Evolutionary conservation across 92 coral and sea anemone genomes (phyloP).

Genomic region (Parazoanthus atlanticus): DNA sequence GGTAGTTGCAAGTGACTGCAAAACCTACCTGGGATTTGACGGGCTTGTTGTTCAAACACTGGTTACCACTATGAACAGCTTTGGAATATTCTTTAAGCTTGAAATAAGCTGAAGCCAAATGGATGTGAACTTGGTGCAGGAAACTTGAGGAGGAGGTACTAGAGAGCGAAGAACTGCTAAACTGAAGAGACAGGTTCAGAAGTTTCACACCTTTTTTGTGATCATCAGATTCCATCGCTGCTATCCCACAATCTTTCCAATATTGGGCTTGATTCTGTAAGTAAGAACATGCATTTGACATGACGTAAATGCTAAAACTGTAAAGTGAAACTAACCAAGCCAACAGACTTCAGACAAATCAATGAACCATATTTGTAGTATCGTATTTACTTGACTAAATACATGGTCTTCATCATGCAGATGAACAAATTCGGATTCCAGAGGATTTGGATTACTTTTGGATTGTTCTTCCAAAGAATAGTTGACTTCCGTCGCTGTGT

Average conservation of each 20-base stretch:
- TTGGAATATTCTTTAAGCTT: conserved; percentile 56
- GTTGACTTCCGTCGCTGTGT: too few species aligned
- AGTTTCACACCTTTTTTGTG: conserved; percentile 60
- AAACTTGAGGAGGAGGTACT: conserved; percentile 46
- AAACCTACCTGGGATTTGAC: conserved; percentile 68
- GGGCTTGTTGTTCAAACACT: conserved; percentile 69
- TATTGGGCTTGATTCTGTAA: conserved; percentile 59
- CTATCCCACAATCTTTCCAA: conserved; percentile 65
- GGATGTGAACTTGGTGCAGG: conserved; percentile 61
- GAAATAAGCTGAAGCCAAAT: conserved; percentile 65
- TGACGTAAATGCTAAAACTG: neutral
- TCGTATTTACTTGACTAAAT: too few species aligned
- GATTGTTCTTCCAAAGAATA: too few species aligned
- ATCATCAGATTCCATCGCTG: conserved; percentile 46
- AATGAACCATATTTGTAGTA: too few species aligned
- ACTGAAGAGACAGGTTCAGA: conserved; percentile 62
- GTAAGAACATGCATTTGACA: neutral
- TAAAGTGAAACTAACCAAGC: too few species aligned
- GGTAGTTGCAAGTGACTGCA: neutral
- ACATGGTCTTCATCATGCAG: too few species aligned
- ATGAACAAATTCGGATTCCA: too few species aligned
- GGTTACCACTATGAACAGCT: conserved; percentile 73
- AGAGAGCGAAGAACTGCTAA: conserved; percentile 4
- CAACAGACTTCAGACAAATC: too few species aligned
- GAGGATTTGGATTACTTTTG: too few species aligned